Evolutionary conservation across 92 coral and sea anemone genomes (phyloP).

Genomic region (Heteractis magnifica): DNA sequence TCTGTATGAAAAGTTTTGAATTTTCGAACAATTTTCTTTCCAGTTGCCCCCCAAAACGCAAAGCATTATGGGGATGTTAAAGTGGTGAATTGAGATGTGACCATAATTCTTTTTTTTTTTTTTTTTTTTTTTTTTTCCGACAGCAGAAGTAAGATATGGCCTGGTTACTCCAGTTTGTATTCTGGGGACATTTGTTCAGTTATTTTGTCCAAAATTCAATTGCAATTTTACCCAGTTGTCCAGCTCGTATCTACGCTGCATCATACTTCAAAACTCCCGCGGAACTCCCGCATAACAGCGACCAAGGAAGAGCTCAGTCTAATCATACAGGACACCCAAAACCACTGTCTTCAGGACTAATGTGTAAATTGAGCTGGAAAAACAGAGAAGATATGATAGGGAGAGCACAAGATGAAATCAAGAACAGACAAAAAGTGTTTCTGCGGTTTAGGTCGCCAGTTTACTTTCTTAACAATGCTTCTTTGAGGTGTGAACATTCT

Average conservation of each 20-base stretch:
- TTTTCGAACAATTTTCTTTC: too few species aligned
- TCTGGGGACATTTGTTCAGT: background rate
- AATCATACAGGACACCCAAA: background rate
- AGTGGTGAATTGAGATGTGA: too few species aligned
- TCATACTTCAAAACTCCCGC: constrained; percentile 5
- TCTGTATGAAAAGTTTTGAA: too few species aligned
- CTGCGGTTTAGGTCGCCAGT: constrained; percentile 49
- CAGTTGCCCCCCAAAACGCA: too few species aligned
- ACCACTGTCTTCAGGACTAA: background rate
- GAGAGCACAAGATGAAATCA: constrained; percentile 29
- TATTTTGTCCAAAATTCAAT: background rate
- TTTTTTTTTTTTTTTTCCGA: background rate
- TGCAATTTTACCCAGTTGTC: background rate
- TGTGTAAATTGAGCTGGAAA: constrained; percentile 40
- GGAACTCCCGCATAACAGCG: background rate
- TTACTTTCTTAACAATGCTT: background rate
- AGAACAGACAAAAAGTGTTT: constrained; percentile 41
- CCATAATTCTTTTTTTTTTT: background rate
- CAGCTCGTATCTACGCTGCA: background rate
- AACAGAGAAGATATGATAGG: constrained; percentile 33
- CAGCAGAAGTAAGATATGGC: background rate
- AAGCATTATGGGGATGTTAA: too few species aligned
- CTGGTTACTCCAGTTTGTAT: background rate
- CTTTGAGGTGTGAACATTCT: background rate
- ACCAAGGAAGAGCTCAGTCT: background rate